A percentile compares a stretch with the other conserved stretches of the same genome.
phyloP scores from a whole-genome alignment of 1,140 invertebrate species.

The Meteorus sp. region DNA sequence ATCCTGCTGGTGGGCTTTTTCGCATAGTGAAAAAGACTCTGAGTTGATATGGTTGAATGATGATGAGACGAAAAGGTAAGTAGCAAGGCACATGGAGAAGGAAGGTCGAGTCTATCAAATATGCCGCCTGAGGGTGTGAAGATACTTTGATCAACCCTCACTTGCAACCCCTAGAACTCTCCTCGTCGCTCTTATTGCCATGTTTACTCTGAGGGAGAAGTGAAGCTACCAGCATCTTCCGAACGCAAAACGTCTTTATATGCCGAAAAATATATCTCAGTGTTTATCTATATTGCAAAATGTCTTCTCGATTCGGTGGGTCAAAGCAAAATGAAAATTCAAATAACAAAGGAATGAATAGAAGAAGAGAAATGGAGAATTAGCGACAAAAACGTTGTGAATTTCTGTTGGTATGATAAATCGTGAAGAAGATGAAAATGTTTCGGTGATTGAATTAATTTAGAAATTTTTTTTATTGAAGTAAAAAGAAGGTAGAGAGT shows the following conservation, averaged over 20 bases:
- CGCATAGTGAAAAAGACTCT: conserved; percentile 8
- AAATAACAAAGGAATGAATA: background rate
- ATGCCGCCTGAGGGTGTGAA: conserved; percentile 51
- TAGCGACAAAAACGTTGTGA: too few species aligned
- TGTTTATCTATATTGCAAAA: conserved; percentile 1
- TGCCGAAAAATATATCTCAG: too few species aligned
- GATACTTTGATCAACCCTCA: conserved; percentile 51
- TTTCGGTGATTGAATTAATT: too few species aligned
- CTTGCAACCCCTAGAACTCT: conserved; percentile 27
- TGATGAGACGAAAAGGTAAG: conserved; percentile 1
- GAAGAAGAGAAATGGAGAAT: background rate
- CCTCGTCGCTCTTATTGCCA: conserved; percentile 27
- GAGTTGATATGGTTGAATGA: too few species aligned
- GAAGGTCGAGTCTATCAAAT: conserved; percentile 45
- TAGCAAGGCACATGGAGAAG: conserved; percentile 17
- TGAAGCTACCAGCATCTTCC: conserved; percentile 47
- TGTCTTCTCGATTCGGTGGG: background rate
- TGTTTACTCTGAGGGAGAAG: conserved; percentile 50
- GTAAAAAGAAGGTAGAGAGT: too few species aligned
- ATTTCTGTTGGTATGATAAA: too few species aligned
- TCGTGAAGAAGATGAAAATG: too few species aligned
- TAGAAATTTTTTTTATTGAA: too few species aligned
- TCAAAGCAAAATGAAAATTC: too few species aligned
- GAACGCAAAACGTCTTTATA: conserved; percentile 1
- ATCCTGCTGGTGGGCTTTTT: too few species aligned